Conservation (phyloP, 1,140 invertebrate species). For the Musca vetustissima region DNA sequence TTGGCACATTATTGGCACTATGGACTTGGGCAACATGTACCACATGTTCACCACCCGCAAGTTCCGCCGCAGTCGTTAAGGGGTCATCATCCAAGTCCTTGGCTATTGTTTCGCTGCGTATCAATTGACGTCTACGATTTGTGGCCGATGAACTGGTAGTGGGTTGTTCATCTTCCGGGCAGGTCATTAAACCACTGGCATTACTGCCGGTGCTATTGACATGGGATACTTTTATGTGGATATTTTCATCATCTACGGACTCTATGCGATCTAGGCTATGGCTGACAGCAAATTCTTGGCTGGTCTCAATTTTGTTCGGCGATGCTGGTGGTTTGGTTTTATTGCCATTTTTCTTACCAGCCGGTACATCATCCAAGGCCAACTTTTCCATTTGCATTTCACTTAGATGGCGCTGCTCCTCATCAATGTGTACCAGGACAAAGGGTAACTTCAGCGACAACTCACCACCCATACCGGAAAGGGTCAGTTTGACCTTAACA, state of each 20-base stretch:
- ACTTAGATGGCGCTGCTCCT: constrained; percentile 32
- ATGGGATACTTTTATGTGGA: constrained; percentile 38
- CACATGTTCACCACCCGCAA: not conserved
- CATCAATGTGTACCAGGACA: constrained; percentile 59
- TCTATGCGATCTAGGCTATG: constrained; percentile 39
- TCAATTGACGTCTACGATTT: constrained; percentile 16
- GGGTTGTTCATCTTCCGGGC: not conserved
- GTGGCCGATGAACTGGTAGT: not conserved
- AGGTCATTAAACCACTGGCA: not conserved
- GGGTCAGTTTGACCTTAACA: constrained; percentile 79
- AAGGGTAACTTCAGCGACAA: constrained; percentile 80
- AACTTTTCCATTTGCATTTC: constrained; percentile 40
- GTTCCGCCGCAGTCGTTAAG: not conserved
- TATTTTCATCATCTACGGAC: constrained; percentile 38
- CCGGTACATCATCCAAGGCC: constrained; percentile 42
- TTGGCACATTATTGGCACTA: not conserved
- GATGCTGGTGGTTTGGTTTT: not conserved
- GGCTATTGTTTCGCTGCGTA: constrained; percentile 48
- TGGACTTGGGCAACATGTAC: constrained; percentile 43
- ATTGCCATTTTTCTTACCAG: constrained; percentile 32
- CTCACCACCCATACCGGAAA: constrained; percentile 78
- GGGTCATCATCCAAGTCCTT: constrained; percentile 40
- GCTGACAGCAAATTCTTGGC: not conserved
- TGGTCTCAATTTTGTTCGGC: constrained; percentile 1
- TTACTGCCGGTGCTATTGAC: constrained; percentile 12